Conservation (phyloP, 2,113 vertebrate genomes). For the Numida meleagris region DNA sequence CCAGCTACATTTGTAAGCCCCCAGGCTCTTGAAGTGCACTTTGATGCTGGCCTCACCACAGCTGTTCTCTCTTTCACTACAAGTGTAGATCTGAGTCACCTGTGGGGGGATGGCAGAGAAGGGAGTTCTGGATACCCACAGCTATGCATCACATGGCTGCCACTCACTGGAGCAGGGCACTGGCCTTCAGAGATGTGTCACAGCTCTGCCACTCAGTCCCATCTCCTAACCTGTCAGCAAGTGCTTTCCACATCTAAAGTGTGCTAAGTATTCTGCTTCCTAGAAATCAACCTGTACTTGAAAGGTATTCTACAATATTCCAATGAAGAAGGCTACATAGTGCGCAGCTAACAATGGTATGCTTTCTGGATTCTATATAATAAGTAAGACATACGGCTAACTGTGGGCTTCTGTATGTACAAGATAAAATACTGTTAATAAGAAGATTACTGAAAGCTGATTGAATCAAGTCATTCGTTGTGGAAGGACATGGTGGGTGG, state of each 20-base stretch:
- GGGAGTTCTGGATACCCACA: rapidly evolving
- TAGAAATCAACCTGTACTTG: neutral
- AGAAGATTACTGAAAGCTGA: neutral
- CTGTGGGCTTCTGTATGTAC: neutral
- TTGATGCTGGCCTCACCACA: neutral
- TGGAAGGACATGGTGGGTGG: neutral
- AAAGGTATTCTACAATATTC: neutral
- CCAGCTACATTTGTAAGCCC: too few species aligned
- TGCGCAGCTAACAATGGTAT: neutral
- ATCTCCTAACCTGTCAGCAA: neutral
- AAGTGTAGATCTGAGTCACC: neutral
- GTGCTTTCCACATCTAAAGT: rapidly evolving
- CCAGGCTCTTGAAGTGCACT: neutral
- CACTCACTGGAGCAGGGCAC: neutral
- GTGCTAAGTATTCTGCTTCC: neutral
- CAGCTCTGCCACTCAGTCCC: neutral
- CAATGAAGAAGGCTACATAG: neutral
- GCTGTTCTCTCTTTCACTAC: rapidly evolving
- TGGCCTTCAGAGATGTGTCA: neutral
- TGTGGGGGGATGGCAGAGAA: neutral
- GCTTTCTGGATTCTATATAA: neutral
- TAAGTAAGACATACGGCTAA: neutral
- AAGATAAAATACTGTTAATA: neutral
- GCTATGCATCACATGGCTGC: rapidly evolving
- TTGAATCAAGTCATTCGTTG: neutral